Percentiles rank a stretch among this genome's conserved stretches.
Conservation (phyloP, 2,888 invertebrate genomes). For the Oscheius onirici region DNA sequence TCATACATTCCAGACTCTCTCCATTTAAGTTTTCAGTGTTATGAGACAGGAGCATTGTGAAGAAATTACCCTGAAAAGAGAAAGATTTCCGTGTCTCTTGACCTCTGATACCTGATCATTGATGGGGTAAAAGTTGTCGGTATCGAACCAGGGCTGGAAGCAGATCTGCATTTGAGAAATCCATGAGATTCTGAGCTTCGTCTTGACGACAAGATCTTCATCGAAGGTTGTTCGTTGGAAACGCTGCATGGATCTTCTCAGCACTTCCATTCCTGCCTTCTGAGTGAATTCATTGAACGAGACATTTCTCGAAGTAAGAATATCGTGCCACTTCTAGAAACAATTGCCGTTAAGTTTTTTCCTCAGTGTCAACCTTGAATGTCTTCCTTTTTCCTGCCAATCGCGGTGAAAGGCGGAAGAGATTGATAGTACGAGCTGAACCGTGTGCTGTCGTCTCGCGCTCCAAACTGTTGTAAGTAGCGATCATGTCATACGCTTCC, state of each 20-base stretch:
- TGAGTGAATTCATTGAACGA: constrained; percentile 68
- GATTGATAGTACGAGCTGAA: constrained; percentile 60
- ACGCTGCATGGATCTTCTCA: constrained; percentile 65
- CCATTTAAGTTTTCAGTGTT: constrained; percentile 66
- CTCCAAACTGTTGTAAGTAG: constrained; percentile 62
- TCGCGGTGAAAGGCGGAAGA: constrained; percentile 58
- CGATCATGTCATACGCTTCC: constrained; percentile 69
- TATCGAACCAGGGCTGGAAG: constrained; percentile 66
- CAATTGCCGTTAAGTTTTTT: neutral
- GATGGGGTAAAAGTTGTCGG: constrained; percentile 60
- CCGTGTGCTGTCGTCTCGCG: constrained; percentile 68
- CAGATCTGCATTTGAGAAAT: constrained; percentile 69
- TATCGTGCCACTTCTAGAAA: constrained; percentile 63
- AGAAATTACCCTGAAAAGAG: constrained; percentile 62
- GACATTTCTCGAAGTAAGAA: constrained; percentile 57
- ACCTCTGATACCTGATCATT: constrained; percentile 58
- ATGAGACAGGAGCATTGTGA: constrained; percentile 66
- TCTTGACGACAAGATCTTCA: constrained; percentile 64
- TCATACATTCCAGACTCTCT: constrained; percentile 67
- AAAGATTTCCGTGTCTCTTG: constrained; percentile 2
- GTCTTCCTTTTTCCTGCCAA: constrained; percentile 63
- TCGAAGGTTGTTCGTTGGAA: constrained; percentile 68
- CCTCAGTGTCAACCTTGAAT: constrained; percentile 57
- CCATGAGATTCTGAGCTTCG: constrained; percentile 64
- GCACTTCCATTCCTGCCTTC: constrained; percentile 59